These are phyloP conservation scores for Metaphire vulgaris DNA, from an alignment of 1,140 invertebrate genomes.

Conservation along the genomic window DNA sequence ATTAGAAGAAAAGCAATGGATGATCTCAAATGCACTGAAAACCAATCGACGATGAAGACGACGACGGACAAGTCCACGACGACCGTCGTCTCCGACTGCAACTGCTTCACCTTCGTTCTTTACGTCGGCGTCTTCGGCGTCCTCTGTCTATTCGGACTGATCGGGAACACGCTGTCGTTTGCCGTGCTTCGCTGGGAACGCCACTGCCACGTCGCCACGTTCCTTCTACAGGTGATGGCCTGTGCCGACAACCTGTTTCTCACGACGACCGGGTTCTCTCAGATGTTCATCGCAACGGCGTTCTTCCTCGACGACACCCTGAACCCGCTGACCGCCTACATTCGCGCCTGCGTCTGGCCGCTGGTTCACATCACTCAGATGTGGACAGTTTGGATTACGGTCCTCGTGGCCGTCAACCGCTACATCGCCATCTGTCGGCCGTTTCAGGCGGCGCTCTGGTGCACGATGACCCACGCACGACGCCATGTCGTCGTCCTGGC, in stretches of 20 bases:
- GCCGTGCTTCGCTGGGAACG: background rate
- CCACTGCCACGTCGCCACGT: background rate
- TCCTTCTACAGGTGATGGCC: conserved; percentile 16
- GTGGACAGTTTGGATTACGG: conserved; percentile 5
- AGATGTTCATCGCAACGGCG: conserved; percentile 5
- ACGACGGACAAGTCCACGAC: no score
- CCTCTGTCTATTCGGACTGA: background rate
- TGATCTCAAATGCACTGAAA: no score
- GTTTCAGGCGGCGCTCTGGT: background rate
- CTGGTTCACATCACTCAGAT: background rate
- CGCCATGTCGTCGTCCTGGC: background rate
- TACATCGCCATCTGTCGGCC: conserved; percentile 7
- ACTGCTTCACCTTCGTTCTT: background rate
- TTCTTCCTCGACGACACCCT: background rate
- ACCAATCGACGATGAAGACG: no score
- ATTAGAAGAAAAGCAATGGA: no score
- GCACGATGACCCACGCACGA: background rate
- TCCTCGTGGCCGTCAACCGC: background rate
- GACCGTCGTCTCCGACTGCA: no score
- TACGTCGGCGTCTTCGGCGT: background rate
- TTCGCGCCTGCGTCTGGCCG: conserved; percentile 2
- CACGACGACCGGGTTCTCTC: conserved; percentile 17
- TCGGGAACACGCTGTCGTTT: background rate
- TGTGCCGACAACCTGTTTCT: conserved; percentile 27
- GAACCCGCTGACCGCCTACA: background rate